Conservation (phyloP, 2,113 vertebrate genomes). For the Paradoxurus hermaphroditus region DNA sequence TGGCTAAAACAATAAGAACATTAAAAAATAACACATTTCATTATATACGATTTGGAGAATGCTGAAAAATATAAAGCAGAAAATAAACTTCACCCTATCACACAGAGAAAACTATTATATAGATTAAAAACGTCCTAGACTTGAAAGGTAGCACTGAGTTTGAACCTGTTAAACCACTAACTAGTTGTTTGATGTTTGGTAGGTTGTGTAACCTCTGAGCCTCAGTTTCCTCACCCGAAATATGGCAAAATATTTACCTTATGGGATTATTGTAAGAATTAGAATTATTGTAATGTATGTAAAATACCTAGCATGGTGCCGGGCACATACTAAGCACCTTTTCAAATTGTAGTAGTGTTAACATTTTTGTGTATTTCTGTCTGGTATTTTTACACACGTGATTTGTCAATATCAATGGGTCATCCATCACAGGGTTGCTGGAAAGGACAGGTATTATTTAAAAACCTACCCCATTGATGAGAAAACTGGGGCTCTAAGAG, state of each 20-base stretch:
- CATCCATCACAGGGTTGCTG: background rate
- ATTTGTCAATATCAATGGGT: background rate
- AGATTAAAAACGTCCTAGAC: background rate
- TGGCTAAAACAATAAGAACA: background rate
- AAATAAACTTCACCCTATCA: background rate
- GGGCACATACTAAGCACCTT: background rate
- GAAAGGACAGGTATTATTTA: background rate
- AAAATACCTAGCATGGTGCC: background rate
- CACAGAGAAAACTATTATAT: background rate
- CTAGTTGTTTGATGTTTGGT: background rate
- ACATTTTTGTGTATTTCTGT: background rate
- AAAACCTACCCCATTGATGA: background rate
- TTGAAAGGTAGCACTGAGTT: background rate
- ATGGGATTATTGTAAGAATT: background rate
- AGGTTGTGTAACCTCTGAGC: background rate
- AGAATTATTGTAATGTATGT: background rate
- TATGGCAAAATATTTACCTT: background rate
- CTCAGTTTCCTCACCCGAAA: background rate
- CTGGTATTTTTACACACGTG: background rate
- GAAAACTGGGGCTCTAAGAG: background rate
- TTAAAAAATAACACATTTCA: slow-evolving; percentile 13
- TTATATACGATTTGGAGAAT: slow-evolving; percentile 13
- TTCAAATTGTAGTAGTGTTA: background rate
- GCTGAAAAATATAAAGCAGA: slow-evolving; percentile 15
- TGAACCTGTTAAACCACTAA: slow-evolving; percentile 7